phyloP scores from a whole-genome alignment of 2,797 vertebrate species.

The Numenius phaeopus region DNA sequence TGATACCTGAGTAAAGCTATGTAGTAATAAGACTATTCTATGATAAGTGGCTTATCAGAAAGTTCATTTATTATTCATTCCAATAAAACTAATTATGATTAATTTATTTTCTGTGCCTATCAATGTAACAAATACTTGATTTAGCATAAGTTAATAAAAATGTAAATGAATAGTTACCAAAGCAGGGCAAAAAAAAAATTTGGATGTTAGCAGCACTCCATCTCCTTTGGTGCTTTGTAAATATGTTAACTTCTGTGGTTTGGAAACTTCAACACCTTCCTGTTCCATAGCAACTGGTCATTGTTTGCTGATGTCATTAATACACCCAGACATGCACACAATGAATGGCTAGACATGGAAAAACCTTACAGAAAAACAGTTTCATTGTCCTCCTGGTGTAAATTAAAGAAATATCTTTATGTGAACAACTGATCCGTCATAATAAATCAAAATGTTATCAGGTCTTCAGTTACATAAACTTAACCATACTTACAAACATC shows the following conservation, averaged over 20 bases:
- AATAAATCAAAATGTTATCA: not conserved
- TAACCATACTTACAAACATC: not conserved
- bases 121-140: conserved; percentile 55
- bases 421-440: not conserved
- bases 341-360: not conserved
- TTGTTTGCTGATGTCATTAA: not conserved
- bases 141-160: conserved; percentile 59
- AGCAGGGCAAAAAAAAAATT: not conserved
- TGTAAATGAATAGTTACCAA: conserved; percentile 61
- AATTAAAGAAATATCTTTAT: not conserved
- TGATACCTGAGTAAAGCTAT: not conserved
- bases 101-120: conserved; percentile 51
- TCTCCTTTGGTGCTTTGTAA: not conserved
- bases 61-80: conserved; percentile 20
- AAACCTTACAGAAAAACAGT: not conserved
- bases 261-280: not conserved
- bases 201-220: not conserved
- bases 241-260: not conserved
- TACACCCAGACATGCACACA: not conserved
- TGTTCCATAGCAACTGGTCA: not conserved
- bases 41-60: not conserved
- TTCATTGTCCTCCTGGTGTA: not conserved
- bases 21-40: not conserved
- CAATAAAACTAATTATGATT: conserved; percentile 49
- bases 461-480: not conserved